Conservation (phyloP, 2,888 invertebrate species). For the Trichogramma dendrolimi region DNA sequence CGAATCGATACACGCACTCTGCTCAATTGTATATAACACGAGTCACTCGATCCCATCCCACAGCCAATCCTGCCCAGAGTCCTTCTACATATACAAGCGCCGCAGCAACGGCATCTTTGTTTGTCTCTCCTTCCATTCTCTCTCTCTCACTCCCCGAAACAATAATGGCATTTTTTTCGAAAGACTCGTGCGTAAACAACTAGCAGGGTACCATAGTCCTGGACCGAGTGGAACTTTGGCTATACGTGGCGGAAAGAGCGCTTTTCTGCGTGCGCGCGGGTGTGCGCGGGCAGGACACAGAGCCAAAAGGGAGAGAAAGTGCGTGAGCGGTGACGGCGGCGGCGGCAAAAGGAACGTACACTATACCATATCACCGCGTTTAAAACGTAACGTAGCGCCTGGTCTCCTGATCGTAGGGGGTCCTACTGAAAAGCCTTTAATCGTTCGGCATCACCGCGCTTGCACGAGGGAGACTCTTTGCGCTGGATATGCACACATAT, state of each 20-base stretch:
- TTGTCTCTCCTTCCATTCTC: background rate
- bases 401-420: conserved; percentile 46
- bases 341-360: background rate
- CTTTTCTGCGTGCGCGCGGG: background rate
- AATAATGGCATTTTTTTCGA: conserved; percentile 38
- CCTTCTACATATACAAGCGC: background rate
- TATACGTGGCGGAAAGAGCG: conserved; percentile 1
- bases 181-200: conserved; percentile 48
- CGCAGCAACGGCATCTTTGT: background rate
- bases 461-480: too few species aligned
- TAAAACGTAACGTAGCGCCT: conserved; percentile 35
- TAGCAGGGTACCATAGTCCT: conserved; percentile 44
- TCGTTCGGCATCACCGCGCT: background rate
- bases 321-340: background rate
- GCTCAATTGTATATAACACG: background rate
- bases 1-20: too few species aligned
- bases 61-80: background rate
- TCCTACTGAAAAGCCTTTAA: conserved; percentile 52
- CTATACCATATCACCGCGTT: conserved; percentile 8
- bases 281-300: background rate
- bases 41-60: background rate
- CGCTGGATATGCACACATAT: too few species aligned
- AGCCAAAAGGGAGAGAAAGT: background rate
- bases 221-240: conserved; percentile 11
- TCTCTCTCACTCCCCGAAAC: background rate